Evolutionary conservation across 2,888 invertebrate species (phyloP).

Genomic region (Drosophila sordidapex): DNA sequence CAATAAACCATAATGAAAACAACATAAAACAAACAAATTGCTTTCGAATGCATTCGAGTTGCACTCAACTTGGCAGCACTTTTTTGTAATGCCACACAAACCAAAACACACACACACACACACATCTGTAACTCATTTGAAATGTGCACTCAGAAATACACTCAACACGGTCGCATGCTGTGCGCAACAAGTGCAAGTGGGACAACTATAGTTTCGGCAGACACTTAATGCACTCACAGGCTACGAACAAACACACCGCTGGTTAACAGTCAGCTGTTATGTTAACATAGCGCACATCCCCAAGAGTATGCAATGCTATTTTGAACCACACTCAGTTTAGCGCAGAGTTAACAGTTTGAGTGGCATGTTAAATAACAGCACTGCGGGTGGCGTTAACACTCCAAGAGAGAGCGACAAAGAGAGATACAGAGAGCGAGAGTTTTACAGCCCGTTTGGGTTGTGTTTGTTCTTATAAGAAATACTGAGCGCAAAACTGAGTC

Average conservation of each 20-base stretch:
- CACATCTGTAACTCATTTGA: slow-evolving; percentile 25
- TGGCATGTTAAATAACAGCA: slow-evolving; percentile 42
- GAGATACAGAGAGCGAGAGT: slow-evolving; percentile 15
- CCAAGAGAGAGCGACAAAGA: slow-evolving; percentile 5
- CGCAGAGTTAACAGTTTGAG: slow-evolving; percentile 42
- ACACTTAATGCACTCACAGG: slow-evolving; percentile 20
- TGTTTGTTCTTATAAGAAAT: slow-evolving; percentile 61
- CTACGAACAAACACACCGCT: background rate
- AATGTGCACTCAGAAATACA: slow-evolving; percentile 12
- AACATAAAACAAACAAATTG: slow-evolving; percentile 1
- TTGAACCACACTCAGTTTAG: slow-evolving; percentile 22
- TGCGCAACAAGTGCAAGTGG: slow-evolving; percentile 40
- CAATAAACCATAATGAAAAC: background rate
- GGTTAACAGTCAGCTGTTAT: slow-evolving; percentile 32
- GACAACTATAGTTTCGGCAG: slow-evolving; percentile 31
- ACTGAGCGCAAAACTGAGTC: slow-evolving; percentile 67
- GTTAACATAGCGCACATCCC: slow-evolving; percentile 41
- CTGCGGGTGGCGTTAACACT: slow-evolving; percentile 36
- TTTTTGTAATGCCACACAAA: slow-evolving; percentile 20
- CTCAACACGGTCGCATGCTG: slow-evolving; percentile 10
- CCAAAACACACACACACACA: background rate
- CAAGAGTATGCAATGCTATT: slow-evolving; percentile 39
- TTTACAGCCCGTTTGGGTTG: slow-evolving; percentile 26
- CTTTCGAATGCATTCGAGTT: slow-evolving; percentile 32
- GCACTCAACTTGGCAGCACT: slow-evolving; percentile 51